Evolutionary conservation across 1,140 invertebrate genomes (phyloP).

Genomic region (Calliphora vicina): DNA sequence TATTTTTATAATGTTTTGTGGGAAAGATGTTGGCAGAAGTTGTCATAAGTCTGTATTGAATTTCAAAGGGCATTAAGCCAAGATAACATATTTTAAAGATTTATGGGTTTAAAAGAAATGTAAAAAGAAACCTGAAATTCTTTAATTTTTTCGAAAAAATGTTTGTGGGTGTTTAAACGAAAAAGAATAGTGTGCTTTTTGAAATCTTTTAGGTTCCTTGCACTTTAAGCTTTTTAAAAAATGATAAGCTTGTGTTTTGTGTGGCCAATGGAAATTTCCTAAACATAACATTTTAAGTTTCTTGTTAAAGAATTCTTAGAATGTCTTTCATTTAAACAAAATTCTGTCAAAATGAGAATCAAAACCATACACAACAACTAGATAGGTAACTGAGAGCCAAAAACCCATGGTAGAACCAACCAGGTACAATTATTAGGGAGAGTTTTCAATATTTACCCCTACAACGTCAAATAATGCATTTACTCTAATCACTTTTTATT

Average conservation of each 20-base stretch:
- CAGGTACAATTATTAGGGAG: too few relatives aligned
- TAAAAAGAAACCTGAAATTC: not conserved
- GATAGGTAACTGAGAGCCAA: too few relatives aligned
- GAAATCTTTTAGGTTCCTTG: not conserved
- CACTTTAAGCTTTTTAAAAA: not conserved
- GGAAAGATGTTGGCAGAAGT: not conserved
- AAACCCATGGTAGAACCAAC: too few relatives aligned
- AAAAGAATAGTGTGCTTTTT: not conserved
- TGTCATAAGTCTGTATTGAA: not conserved
- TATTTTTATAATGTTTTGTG: too few relatives aligned
- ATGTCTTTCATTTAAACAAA: not conserved
- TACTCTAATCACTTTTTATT: too few relatives aligned
- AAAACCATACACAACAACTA: too few relatives aligned
- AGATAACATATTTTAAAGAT: not conserved
- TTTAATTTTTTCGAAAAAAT: not conserved
- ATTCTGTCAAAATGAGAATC: too few relatives aligned
- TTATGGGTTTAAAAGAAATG: not conserved
- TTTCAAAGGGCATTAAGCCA: not conserved
- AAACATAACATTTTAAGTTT: not conserved
- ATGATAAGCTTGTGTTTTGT: not conserved
- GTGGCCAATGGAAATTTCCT: not conserved
- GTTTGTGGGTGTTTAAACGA: not conserved
- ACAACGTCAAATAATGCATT: too few relatives aligned
- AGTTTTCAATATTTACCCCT: too few relatives aligned
- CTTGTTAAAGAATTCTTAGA: not conserved